Conservation (phyloP, 2,113 vertebrate species). For the Erythrocercus mccallii region DNA sequence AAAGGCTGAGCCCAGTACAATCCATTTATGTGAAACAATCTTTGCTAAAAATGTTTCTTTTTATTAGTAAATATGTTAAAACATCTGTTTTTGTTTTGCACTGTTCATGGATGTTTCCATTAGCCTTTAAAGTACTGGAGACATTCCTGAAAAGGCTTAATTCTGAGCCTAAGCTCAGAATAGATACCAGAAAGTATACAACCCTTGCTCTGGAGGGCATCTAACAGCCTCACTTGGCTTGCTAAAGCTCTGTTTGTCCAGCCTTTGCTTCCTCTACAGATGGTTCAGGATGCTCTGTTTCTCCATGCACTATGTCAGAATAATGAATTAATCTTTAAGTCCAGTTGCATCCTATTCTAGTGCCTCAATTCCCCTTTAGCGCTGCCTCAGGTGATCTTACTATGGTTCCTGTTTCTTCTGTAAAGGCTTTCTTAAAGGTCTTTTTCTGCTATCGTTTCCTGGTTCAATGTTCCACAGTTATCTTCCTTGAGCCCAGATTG, state of each 20-base stretch:
- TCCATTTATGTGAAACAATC: background rate
- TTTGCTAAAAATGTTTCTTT: background rate
- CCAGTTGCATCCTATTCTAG: background rate
- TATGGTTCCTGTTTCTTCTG: background rate
- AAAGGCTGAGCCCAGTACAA: background rate
- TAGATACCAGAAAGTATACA: background rate
- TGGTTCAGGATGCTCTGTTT: background rate
- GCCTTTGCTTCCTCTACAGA: background rate
- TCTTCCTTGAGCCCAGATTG: background rate
- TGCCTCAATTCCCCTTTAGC: background rate
- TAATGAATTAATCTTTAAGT: background rate
- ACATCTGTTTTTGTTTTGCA: background rate
- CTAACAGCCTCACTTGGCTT: background rate
- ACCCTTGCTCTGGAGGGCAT: background rate
- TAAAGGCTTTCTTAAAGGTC: background rate
- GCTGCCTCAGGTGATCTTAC: background rate
- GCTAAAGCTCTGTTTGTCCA: background rate
- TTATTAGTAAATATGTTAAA: background rate
- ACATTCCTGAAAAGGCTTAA: background rate
- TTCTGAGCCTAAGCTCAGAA: background rate
- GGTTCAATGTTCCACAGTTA: background rate
- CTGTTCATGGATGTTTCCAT: background rate
- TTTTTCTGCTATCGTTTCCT: background rate
- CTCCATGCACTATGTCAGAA: background rate
- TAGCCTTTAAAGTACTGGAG: background rate